Evolutionary conservation across 2,797 vertebrate species (phyloP).

Genomic region (Varecia variegata): DNA sequence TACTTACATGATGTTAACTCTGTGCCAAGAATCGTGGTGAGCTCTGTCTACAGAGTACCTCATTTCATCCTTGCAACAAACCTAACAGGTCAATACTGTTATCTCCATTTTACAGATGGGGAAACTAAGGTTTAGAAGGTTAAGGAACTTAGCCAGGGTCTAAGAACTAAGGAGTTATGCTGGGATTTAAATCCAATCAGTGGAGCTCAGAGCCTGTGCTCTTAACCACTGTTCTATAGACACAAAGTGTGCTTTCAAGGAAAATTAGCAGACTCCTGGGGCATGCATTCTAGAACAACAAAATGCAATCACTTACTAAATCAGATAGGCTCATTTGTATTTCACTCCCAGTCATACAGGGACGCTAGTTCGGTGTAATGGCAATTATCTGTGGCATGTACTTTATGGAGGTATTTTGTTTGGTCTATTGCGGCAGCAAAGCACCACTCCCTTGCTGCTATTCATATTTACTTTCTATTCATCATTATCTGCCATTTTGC

Average conservation of each 20-base stretch:
- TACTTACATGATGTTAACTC: rapidly evolving
- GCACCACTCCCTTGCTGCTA: slow-evolving; percentile 88
- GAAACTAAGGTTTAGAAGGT: neutral
- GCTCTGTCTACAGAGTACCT: neutral
- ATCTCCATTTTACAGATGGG: neutral
- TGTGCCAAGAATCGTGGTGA: neutral
- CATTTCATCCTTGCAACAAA: neutral
- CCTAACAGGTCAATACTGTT: rapidly evolving
- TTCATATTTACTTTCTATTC: slow-evolving; percentile 94
- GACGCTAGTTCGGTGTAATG: slow-evolving; percentile 77
- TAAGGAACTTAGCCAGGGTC: neutral
- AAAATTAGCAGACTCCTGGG: slow-evolving; percentile 68
- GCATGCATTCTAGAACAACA: slow-evolving; percentile 16
- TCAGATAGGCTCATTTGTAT: slow-evolving; percentile 63
- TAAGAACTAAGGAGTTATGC: neutral
- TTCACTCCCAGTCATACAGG: slow-evolving; percentile 71
- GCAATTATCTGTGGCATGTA: slow-evolving; percentile 82
- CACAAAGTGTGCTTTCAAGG: slow-evolving; percentile 14
- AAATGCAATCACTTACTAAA: slow-evolving; percentile 35
- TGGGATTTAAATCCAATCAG: neutral
- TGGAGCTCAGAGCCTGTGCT: neutral
- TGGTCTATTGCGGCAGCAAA: slow-evolving; percentile 72
- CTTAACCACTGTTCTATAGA: neutral
- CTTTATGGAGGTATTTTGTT: slow-evolving; percentile 83
- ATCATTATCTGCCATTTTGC: slow-evolving; percentile 92